These are phyloP conservation scores for Zonotrichia albicollis DNA, from an alignment of 2,797 vertebrate genomes.

Conservation along the genomic window DNA sequence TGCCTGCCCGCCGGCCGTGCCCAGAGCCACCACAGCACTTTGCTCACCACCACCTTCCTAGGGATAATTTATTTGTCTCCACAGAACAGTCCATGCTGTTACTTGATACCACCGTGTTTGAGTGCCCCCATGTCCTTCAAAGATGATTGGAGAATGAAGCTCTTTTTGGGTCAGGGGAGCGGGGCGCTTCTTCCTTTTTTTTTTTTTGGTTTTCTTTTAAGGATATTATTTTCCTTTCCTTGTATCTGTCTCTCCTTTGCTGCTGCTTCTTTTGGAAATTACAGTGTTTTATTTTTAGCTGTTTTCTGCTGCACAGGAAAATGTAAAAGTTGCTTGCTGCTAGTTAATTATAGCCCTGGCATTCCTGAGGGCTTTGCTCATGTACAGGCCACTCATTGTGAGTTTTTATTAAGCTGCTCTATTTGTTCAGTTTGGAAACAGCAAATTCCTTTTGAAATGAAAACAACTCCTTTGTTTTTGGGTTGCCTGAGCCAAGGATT, in stretches of 20 bases:
- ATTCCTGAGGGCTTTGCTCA: conserved; percentile 75
- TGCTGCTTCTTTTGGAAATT: conserved; percentile 67
- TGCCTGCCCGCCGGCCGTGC: not conserved
- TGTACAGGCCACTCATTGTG: conserved; percentile 75
- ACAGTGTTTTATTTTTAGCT: conserved; percentile 75
- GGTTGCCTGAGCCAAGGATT: conserved; percentile 56
- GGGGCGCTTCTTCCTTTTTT: not conserved
- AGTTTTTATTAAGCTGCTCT: conserved; percentile 74
- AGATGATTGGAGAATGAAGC: conserved; percentile 41
- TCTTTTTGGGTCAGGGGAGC: conserved; percentile 37
- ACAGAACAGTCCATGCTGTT: conserved; percentile 57
- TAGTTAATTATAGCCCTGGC: conserved; percentile 76
- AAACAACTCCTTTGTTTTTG: conserved; percentile 69
- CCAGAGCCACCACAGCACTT: conserved; percentile 47
- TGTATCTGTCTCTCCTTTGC: conserved; percentile 42
- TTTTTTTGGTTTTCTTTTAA: not conserved
- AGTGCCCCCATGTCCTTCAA: conserved; percentile 33
- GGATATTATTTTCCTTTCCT: conserved; percentile 8
- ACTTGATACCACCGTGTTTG: conserved; percentile 53
- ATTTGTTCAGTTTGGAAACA: conserved; percentile 73
- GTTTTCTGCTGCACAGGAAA: conserved; percentile 72
- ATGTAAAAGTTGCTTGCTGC: conserved; percentile 75
- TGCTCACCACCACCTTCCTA: conserved; percentile 49
- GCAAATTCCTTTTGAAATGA: conserved; percentile 71
- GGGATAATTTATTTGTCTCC: conserved; percentile 79